Base-by-base conservation (phyloP, 2,113 vertebrate species). In the Pomatostomus ruficeps region DNA sequence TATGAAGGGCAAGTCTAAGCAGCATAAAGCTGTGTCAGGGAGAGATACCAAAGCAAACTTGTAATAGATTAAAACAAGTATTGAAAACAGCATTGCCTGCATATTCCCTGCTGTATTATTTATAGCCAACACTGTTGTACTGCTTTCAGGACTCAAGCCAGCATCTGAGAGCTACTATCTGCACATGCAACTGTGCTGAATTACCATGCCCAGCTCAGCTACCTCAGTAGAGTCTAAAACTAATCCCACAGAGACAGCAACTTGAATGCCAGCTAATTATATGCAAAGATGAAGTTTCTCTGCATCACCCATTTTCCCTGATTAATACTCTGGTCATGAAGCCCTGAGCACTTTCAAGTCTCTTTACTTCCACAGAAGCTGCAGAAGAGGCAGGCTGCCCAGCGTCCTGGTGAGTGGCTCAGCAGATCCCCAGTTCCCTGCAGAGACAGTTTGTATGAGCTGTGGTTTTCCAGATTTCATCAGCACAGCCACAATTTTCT, bases 21-120 rank as follows among this genome's bases (percentile, higher is more conserved):
- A 76, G 48, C 74, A 35, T 17, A 78, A 88, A 3, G 1, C 35
- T 58, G 52, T 85, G 74, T 85, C 70, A 85, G 74, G 17, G 31
- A 95, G 65, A 96, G 81, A 89, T 87, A 91, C 49, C 48, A 93
- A 91, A 89, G 85, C 74, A 94, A 95, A 89, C 45, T 75, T 93
- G 78, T 75, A 89, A 72, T 25, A 74, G 45, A 91, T 91, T 95
- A 93, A 71, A 31, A 28, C 14, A 48, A 73, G 23, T 36, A 91
- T 28, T 68, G 74, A 72, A 91, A 91, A 75, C 71, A 91, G 26
- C 45, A 38, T 49, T 79, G 49, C 45, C 57, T 82, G 40, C 40
- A 33, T 72, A 78, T 75, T 73, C 71, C 18, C 75, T 54, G 58
- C 31, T 91, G 74, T 68, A 73, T 89, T 91, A 73, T 80, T 94